Conservation (phyloP, 2,888 invertebrate genomes). For the Tetanocera ferruginea region DNA sequence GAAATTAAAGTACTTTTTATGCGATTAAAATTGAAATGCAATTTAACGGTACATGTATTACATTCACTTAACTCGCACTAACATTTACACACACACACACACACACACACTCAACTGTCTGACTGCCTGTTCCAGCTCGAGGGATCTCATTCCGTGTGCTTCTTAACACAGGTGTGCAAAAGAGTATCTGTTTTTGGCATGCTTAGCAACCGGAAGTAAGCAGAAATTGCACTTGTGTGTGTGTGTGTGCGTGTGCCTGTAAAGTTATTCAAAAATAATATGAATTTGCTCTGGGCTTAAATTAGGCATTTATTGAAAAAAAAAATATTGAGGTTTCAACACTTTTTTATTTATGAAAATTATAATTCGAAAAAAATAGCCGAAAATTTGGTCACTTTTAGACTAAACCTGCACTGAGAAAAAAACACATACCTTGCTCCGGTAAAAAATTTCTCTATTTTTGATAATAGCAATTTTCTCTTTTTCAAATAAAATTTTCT, state of each 20-base stretch:
- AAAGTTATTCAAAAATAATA: no score
- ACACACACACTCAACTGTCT: not conserved
- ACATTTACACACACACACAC: not conserved
- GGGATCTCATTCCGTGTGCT: not conserved
- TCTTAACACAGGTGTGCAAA: not conserved
- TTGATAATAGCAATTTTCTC: no score
- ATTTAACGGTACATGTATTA: slow-evolving; percentile 55
- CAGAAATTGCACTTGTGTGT: not conserved
- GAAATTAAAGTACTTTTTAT: slow-evolving; percentile 57
- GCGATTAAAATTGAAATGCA: slow-evolving; percentile 58
- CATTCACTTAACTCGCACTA: slow-evolving; percentile 34
- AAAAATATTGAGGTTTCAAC: no score
- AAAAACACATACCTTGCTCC: no score
- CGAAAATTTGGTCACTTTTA: no score
- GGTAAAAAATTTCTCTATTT: no score
- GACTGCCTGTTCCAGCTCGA: not conserved
- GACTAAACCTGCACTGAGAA: no score
- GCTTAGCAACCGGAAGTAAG: not conserved
- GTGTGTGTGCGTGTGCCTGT: not conserved
- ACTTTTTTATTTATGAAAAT: no score
- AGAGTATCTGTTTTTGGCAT: not conserved
- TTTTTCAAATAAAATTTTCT: no score
- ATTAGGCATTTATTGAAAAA: no score
- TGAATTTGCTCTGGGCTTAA: no score
- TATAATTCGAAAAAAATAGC: no score